Percentiles rank a stretch among this genome's conserved stretches.
Conservation (phyloP, 2,797 vertebrate species). For the Scleropages formosus region DNA sequence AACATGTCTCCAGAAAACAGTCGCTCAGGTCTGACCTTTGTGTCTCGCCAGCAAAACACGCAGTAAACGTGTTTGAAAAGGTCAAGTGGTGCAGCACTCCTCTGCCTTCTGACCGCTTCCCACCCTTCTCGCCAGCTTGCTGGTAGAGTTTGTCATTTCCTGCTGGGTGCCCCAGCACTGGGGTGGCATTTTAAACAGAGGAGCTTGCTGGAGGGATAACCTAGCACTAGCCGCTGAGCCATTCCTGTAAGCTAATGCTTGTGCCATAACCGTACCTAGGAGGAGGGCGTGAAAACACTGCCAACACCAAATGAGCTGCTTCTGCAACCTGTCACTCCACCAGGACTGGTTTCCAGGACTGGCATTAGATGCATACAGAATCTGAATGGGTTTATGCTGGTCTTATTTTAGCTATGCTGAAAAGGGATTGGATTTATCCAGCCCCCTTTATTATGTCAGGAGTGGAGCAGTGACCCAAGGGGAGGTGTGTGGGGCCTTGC, state of each 20-base stretch:
- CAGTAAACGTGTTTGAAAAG: slow-evolving; percentile 38
- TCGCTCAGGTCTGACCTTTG: slow-evolving; percentile 32
- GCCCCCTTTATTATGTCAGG: slow-evolving; percentile 9
- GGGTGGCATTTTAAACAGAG: slow-evolving; percentile 32
- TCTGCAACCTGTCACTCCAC: background rate
- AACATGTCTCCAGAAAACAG: slow-evolving; percentile 28
- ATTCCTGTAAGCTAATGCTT: background rate
- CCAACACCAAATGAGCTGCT: background rate
- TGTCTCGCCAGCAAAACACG: slow-evolving; percentile 18
- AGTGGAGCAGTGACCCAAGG: slow-evolving; percentile 5
- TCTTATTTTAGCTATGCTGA: slow-evolving; percentile 5
- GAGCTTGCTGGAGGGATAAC: slow-evolving; percentile 1
- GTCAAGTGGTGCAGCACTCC: slow-evolving; percentile 38
- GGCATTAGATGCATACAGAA: slow-evolving; percentile 6
- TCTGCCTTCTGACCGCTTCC: slow-evolving; percentile 35
- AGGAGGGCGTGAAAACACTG: background rate
- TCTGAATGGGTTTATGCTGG: background rate
- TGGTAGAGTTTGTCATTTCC: slow-evolving; percentile 7
- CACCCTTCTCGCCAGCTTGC: slow-evolving; percentile 24
- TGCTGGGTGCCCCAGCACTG: background rate
- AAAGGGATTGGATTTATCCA: slow-evolving; percentile 12
- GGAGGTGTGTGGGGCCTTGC: slow-evolving; percentile 16
- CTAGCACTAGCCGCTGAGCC: background rate
- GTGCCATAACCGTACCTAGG: background rate
- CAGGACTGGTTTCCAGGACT: background rate